phyloP scores from a whole-genome alignment of 2,113 vertebrate genomes.

The Poeciliopsis prolifica region DNA sequence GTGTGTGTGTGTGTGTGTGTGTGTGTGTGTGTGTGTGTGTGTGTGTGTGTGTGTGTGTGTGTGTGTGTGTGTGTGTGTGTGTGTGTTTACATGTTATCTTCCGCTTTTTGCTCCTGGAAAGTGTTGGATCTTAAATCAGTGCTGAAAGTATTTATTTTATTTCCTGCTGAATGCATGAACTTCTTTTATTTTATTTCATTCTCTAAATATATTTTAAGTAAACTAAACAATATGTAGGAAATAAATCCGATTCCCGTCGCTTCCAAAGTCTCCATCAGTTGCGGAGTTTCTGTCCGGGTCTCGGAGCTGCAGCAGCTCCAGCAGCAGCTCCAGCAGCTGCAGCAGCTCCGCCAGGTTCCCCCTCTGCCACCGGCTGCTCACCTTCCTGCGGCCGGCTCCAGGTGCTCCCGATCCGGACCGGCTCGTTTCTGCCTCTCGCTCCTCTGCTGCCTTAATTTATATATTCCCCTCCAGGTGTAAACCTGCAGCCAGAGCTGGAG shows the following conservation, averaged over 20 bases:
- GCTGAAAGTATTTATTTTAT: conserved; percentile 11
- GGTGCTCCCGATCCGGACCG: conserved; percentile 57
- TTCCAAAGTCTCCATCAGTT: conserved; percentile 41
- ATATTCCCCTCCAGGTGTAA: background rate
- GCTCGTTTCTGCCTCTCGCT: conserved; percentile 8
- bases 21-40: too few species aligned
- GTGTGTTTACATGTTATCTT: conserved; percentile 19
- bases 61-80: too few species aligned
- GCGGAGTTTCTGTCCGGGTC: conserved; percentile 67
- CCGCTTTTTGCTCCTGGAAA: conserved; percentile 18
- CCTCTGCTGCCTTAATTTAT: background rate
- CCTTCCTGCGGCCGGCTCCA: conserved; percentile 84
- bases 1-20: too few species aligned
- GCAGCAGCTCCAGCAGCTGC: too few species aligned
- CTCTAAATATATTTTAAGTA: too few species aligned
- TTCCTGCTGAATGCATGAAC: conserved; percentile 12
- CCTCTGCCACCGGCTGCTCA: conserved; percentile 80
- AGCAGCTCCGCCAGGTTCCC: conserved; percentile 60
- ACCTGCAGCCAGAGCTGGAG: conserved; percentile 8
- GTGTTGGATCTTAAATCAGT: conserved; percentile 22
- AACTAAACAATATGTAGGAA: too few species aligned
- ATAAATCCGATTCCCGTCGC: too few species aligned
- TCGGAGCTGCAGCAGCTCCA: conserved; percentile 65
- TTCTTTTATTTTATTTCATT: background rate
- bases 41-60: background rate